Percentiles rank a stretch among this genome's conserved stretches.
These are phyloP conservation scores for Opisthocomus hoazin DNA, from an alignment of 2,113 vertebrate genomes.

Conservation along the genomic window DNA sequence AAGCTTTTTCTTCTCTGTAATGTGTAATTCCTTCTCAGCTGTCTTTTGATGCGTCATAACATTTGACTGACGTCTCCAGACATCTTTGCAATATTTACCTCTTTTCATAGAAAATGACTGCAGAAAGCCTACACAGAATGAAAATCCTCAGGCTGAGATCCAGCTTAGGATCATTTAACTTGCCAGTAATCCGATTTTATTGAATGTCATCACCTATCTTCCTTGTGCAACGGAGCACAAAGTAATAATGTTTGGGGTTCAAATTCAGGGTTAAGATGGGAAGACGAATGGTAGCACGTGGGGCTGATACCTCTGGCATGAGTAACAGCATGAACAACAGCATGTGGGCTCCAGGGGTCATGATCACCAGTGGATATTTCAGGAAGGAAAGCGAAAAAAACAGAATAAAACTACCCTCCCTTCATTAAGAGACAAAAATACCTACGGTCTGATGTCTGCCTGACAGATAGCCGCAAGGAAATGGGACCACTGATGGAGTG, in stretches of 20 bases:
- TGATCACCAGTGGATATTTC: constrained; percentile 35
- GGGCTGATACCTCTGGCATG: background rate
- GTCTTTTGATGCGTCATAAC: background rate
- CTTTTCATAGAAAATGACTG: background rate
- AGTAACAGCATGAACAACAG: background rate
- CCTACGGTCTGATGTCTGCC: background rate
- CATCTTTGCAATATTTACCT: background rate
- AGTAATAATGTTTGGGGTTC: constrained; percentile 24
- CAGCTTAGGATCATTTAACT: background rate
- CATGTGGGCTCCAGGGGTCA: background rate
- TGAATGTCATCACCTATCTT: constrained; percentile 7
- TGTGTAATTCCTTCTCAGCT: background rate
- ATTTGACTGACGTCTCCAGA: background rate
- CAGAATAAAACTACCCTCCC: background rate
- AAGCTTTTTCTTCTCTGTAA: background rate
- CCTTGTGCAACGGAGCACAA: background rate
- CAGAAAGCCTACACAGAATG: background rate
- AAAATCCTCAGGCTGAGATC: background rate
- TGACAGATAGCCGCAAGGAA: constrained; percentile 4
- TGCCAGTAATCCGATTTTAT: constrained; percentile 7
- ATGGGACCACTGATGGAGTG: background rate
- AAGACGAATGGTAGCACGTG: background rate
- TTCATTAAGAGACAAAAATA: constrained; percentile 30
- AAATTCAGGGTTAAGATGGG: background rate
- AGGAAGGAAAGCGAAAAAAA: background rate